Percentiles rank a stretch among this genome's conserved stretches.
phyloP scores from a whole-genome alignment of 2,797 vertebrate species.

The Poliocrania exsul region DNA sequence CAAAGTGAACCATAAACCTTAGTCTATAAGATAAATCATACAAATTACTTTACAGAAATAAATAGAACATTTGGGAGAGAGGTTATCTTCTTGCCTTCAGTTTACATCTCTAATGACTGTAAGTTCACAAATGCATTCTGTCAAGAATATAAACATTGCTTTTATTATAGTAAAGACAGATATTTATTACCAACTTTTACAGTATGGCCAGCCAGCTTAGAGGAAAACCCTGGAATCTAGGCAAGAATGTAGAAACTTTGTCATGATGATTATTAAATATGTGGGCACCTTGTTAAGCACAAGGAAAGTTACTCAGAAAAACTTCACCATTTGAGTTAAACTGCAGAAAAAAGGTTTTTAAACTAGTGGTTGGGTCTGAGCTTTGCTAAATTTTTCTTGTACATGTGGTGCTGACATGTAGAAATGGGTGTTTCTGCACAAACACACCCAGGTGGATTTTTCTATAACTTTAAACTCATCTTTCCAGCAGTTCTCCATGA shows the following conservation, averaged over 20 bases:
- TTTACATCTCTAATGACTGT: slow-evolving; percentile 77
- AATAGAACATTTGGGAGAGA: slow-evolving; percentile 73
- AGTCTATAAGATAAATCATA: slow-evolving; percentile 76
- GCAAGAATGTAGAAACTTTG: slow-evolving; percentile 41
- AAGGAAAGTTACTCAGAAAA: not conserved
- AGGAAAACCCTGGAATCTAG: slow-evolving; percentile 31
- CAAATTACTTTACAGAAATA: slow-evolving; percentile 79
- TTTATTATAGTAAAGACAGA: slow-evolving; percentile 69
- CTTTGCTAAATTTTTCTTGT: not conserved
- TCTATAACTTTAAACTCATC: not conserved
- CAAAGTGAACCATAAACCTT: slow-evolving; percentile 78
- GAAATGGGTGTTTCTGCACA: not conserved
- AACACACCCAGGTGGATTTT: not conserved
- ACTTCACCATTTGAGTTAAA: not conserved
- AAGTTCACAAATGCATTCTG: slow-evolving; percentile 74
- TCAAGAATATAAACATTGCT: slow-evolving; percentile 69
- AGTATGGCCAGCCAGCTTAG: slow-evolving; percentile 33
- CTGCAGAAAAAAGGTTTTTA: not conserved
- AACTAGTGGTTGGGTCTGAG: not conserved
- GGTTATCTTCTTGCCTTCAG: slow-evolving; percentile 75
- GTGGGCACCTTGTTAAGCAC: not conserved
- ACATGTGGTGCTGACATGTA: not conserved
- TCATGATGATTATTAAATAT: not conserved
- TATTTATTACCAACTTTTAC: slow-evolving; percentile 64
- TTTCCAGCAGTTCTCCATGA: not conserved